phyloP scores from a whole-genome alignment of 1,140 invertebrate genomes.

The Drosophila carrolli region DNA sequence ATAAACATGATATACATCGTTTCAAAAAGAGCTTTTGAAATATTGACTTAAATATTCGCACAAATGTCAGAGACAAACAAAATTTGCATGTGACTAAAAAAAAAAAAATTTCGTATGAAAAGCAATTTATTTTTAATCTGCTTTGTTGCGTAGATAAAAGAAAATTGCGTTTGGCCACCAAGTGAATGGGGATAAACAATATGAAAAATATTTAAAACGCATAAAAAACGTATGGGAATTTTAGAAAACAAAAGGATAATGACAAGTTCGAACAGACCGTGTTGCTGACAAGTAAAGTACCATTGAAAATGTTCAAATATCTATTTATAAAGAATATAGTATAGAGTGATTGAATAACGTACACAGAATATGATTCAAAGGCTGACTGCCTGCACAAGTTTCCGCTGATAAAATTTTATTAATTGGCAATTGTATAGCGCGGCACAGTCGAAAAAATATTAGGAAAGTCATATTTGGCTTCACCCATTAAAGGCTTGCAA shows the following conservation, averaged over 20 bases:
- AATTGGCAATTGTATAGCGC: slow-evolving; percentile 47
- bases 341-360: slow-evolving; percentile 33
- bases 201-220: slow-evolving; percentile 49
- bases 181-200: slow-evolving; percentile 56
- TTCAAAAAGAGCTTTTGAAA: slow-evolving; percentile 24
- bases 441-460: slow-evolving; percentile 21
- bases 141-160: slow-evolving; percentile 70
- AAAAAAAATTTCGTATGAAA: too few species aligned
- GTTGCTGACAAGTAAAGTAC: slow-evolving; percentile 10
- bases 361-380: slow-evolving; percentile 31
- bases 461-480: slow-evolving; percentile 22
- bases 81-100: too few species aligned
- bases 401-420: slow-evolving; percentile 55
- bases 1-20: not conserved
- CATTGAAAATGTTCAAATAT: slow-evolving; percentile 9
- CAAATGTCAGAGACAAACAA: slow-evolving; percentile 39
- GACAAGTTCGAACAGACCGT: slow-evolving; percentile 30
- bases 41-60: slow-evolving; percentile 20
- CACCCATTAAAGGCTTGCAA: slow-evolving; percentile 2
- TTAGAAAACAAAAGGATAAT: slow-evolving; percentile 4
- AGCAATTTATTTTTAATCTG: slow-evolving; percentile 65
- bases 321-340: slow-evolving; percentile 20
- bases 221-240: slow-evolving; percentile 47
- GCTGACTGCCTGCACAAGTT: slow-evolving; percentile 12
- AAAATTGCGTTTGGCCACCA: slow-evolving; percentile 63